A percentile compares a stretch with the other conserved stretches of the same genome.
phyloP scores from a whole-genome alignment of 2,888 invertebrate species.

The Tupiocoris notatus region DNA sequence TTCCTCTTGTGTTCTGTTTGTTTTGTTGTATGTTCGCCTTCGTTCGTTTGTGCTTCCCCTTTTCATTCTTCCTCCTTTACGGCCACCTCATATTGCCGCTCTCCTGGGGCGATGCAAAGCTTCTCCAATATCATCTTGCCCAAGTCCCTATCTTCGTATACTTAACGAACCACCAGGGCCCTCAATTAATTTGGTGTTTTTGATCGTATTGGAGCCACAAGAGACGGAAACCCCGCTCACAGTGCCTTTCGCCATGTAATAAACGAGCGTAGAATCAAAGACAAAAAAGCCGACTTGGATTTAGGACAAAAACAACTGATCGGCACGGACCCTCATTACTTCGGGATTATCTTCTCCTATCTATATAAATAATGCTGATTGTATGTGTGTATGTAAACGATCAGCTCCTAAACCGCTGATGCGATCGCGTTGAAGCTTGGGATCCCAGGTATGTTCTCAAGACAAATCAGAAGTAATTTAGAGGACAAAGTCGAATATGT shows the following conservation, averaged over 20 bases:
- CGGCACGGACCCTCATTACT: too few relatives aligned
- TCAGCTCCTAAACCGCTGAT: too few relatives aligned
- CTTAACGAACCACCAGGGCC: neutral
- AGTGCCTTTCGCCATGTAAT: conserved; percentile 23
- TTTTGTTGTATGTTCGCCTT: neutral
- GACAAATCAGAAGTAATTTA: too few relatives aligned
- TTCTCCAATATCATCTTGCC: neutral
- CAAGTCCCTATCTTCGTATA: neutral
- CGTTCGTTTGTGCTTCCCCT: neutral
- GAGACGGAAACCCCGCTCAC: neutral
- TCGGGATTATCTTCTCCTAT: too few relatives aligned
- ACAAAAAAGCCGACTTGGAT: neutral
- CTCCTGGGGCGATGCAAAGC: neutral
- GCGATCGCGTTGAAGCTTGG: too few relatives aligned
- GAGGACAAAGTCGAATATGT: too few relatives aligned
- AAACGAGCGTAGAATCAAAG: conserved; percentile 13
- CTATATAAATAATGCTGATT: too few relatives aligned
- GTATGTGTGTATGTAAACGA: too few relatives aligned
- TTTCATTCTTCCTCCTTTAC: neutral
- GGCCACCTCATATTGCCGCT: neutral
- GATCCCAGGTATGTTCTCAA: too few relatives aligned
- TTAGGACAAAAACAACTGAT: too few relatives aligned
- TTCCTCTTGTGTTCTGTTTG: neutral
- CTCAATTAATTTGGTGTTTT: neutral
- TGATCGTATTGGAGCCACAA: too few relatives aligned